Conservation (phyloP, 2,797 vertebrate genomes). For the Tympanoctomys barrerae region DNA sequence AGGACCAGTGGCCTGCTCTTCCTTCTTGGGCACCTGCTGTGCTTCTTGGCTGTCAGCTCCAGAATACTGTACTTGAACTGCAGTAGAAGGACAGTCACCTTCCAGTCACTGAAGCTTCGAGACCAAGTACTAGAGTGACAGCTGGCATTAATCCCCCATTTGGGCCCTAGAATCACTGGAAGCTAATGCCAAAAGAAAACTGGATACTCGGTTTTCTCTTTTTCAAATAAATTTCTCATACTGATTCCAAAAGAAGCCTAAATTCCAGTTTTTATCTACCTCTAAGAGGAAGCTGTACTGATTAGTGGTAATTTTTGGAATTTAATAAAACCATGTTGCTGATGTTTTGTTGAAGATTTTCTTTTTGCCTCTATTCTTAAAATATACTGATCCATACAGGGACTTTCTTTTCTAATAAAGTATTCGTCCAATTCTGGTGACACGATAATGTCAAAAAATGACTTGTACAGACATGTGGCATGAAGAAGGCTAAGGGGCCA, state of each 20-base stretch:
- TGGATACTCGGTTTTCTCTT: neutral
- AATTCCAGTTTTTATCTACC: neutral
- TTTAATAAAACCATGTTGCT: neutral
- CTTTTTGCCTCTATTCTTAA: neutral
- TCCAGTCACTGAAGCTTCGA: conserved; percentile 76
- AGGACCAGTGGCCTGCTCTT: conserved; percentile 64
- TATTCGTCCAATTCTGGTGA: neutral
- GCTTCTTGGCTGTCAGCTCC: conserved; percentile 69
- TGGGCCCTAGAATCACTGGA: conserved; percentile 58
- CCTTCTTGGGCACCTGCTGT: conserved; percentile 74
- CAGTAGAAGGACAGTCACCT: conserved; percentile 71
- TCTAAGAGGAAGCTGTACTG: conserved; percentile 28
- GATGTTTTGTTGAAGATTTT: neutral
- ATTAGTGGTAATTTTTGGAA: neutral
- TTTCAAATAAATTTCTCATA: conserved; percentile 29
- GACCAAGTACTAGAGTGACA: conserved; percentile 76
- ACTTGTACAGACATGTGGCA: neutral
- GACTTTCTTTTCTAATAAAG: neutral
- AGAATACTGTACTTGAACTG: conserved; percentile 81
- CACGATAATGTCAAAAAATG: neutral
- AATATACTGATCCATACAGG: neutral
- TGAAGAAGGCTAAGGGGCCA: neutral
- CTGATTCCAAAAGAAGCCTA: neutral
- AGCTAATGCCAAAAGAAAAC: conserved; percentile 61
- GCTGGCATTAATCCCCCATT: conserved; percentile 62